Base-by-base conservation (phyloP, 2,888 invertebrate species). In the Eupeodes latifasciatus region DNA sequence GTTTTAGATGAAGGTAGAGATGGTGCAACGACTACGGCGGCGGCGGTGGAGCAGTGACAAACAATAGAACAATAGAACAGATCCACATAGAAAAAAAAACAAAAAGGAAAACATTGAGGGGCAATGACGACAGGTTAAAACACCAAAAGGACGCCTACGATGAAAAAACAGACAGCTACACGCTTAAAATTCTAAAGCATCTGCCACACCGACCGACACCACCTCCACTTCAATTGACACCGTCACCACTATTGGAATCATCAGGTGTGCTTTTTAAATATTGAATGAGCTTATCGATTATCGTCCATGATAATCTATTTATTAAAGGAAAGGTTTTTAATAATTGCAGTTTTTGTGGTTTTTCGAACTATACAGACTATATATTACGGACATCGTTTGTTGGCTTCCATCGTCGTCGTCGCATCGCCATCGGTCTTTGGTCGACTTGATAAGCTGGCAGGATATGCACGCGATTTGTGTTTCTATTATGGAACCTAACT, bases 251-350 rank as follows among this genome's bases (percentile, higher is more conserved):
- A 49, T 49, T 72, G 75, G 74, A 87, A 72, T 87, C 87, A 87
- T 87, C 87, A 87, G 87, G 87, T 87, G 87, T 87, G 72, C 80
- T 62, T 55, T 67, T 81, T 87, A 67, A 83, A 84, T 80, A 77
- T 87, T 84, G 66, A 57, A 84, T 84, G 84, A 81, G 44, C 81
- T 62, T 84, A 87, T 87, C 79, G 87, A 87, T 84, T 87, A 87
- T 87, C 80, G 67, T 72, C 44, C 61, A 61, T 19, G 80, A 84
- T 77, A 81, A 81, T 77, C 76, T 79, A 75, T 79, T 79, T 74
- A 67, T 49, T 51, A 34, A 78, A 55, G 71, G 36, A 74, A 77
- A 74, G 61, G 72, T 81, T 72, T 11, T 53, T 67, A 16, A 62
- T 66, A 61, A 77, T 81, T 40, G 61, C 61, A 74, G 61, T 40